Evolutionary conservation across 2,797 vertebrate genomes (phyloP).

Genomic region (Sebastes ruberrimus): DNA sequence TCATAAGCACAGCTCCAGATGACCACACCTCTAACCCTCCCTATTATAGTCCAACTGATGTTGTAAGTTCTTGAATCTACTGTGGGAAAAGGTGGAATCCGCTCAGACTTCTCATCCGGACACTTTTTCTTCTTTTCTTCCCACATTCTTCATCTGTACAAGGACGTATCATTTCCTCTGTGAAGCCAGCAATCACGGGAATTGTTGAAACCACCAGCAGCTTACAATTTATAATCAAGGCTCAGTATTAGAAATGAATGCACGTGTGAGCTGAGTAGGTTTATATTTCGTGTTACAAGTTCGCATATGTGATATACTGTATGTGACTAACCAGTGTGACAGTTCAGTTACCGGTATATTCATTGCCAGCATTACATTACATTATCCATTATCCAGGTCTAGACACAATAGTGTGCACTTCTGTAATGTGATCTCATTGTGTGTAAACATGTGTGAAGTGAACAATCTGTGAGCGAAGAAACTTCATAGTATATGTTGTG

Average conservation of each 20-base stretch:
- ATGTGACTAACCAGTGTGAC: conserved; percentile 44
- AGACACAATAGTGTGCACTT: conserved; percentile 32
- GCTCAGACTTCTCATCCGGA: conserved; percentile 52
- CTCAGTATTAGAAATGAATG: conserved; percentile 55
- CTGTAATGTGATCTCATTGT: conserved; percentile 20
- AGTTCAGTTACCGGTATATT: conserved; percentile 34
- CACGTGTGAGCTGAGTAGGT: conserved; percentile 46
- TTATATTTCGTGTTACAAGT: conserved; percentile 37
- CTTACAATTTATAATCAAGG: conserved; percentile 60
- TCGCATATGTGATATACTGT: conserved; percentile 29
- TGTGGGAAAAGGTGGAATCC: conserved; percentile 52
- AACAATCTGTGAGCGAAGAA: conserved; percentile 60
- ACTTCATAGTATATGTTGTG: conserved; percentile 37
- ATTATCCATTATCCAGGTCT: conserved; percentile 31
- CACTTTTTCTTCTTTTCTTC: conserved; percentile 70
- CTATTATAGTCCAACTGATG: conserved; percentile 47
- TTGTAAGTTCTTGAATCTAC: conserved; percentile 46
- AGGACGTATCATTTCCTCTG: conserved; percentile 57
- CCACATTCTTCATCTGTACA: conserved; percentile 68
- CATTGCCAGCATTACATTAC: conserved; percentile 32
- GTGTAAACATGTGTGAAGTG: conserved; percentile 41
- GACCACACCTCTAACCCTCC: conserved; percentile 78
- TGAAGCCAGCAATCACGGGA: conserved; percentile 67
- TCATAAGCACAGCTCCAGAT: conserved; percentile 80
- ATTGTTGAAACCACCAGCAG: conserved; percentile 68